Evolutionary conservation across 2,797 vertebrate genomes (phyloP).

Genomic region (Lagocephalus sceleratus): DNA sequence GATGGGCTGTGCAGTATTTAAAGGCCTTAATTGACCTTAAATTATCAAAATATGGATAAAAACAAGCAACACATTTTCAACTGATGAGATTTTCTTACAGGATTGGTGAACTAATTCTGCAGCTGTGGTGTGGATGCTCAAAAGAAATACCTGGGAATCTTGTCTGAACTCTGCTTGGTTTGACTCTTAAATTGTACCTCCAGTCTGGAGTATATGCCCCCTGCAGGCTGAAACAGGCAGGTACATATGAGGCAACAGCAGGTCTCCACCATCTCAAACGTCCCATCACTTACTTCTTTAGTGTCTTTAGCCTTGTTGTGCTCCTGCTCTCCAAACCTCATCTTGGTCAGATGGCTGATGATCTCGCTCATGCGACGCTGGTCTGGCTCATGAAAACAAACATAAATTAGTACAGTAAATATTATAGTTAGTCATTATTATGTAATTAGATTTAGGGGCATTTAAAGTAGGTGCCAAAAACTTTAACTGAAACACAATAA

Average conservation of each 20-base stretch:
- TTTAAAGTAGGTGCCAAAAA: too few species aligned
- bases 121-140: too few species aligned
- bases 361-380: conserved; percentile 96
- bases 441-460: too few species aligned
- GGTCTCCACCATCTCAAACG: not conserved
- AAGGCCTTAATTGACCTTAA: too few species aligned
- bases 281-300: conserved; percentile 65
- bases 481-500: too few species aligned
- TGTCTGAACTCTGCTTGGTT: conserved; percentile 81
- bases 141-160: conserved; percentile 82
- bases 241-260: conserved; percentile 7
- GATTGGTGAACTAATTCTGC: too few species aligned
- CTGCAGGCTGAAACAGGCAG: conserved; percentile 76
- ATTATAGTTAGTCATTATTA: too few species aligned
- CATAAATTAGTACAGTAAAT: too few species aligned
- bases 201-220: conserved; percentile 90
- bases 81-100: too few species aligned
- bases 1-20: not conserved
- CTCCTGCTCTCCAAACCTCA: conserved; percentile 91
- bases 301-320: conserved; percentile 84
- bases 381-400: conserved; percentile 72
- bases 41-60: not conserved
- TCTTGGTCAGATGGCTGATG: conserved; percentile 89
- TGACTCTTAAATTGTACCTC: conserved; percentile 89
- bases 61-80: not conserved